These are phyloP conservation scores for Himalopsyche anomala DNA, from an alignment of 2,888 invertebrate species.

Conservation along the genomic window DNA sequence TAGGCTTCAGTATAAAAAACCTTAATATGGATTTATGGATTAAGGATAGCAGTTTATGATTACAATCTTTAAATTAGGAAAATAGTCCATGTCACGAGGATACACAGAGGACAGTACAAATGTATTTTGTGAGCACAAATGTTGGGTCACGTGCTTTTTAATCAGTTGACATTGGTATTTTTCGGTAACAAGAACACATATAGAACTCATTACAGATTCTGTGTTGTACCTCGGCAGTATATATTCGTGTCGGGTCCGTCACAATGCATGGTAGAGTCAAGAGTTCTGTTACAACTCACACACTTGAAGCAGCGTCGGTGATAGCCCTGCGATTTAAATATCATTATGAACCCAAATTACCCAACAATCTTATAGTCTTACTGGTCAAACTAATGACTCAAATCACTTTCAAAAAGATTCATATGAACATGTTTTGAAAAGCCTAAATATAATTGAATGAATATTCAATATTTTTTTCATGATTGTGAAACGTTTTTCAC, in stretches of 20 bases:
- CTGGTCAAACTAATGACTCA: no score
- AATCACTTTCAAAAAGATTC: no score
- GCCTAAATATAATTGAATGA: not conserved
- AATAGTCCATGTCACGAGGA: slow-evolving; percentile 36
- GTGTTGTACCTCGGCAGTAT: slow-evolving; percentile 90
- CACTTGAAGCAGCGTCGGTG: slow-evolving; percentile 95
- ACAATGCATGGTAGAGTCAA: slow-evolving; percentile 93
- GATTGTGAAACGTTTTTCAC: not conserved
- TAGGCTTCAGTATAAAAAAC: not conserved
- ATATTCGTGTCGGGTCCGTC: slow-evolving; percentile 95
- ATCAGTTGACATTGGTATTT: slow-evolving; percentile 36
- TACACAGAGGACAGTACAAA: slow-evolving; percentile 44
- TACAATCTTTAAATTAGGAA: not conserved
- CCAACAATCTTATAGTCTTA: not conserved
- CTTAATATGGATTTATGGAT: not conserved
- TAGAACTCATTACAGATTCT: slow-evolving; percentile 49
- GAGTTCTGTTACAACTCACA: slow-evolving; percentile 87
- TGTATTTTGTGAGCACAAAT: slow-evolving; percentile 55
- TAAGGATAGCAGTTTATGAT: not conserved
- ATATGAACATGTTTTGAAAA: no score
- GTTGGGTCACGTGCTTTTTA: slow-evolving; percentile 48
- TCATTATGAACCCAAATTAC: slow-evolving; percentile 7
- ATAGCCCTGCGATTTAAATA: slow-evolving; percentile 81
- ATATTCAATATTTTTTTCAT: no score
- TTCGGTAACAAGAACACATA: slow-evolving; percentile 53